Percentiles rank a stretch among this genome's conserved stretches.
These are phyloP conservation scores for Pseudomyrmex dendroicus DNA, from an alignment of 1,140 invertebrate genomes.

Conservation along the genomic window DNA sequence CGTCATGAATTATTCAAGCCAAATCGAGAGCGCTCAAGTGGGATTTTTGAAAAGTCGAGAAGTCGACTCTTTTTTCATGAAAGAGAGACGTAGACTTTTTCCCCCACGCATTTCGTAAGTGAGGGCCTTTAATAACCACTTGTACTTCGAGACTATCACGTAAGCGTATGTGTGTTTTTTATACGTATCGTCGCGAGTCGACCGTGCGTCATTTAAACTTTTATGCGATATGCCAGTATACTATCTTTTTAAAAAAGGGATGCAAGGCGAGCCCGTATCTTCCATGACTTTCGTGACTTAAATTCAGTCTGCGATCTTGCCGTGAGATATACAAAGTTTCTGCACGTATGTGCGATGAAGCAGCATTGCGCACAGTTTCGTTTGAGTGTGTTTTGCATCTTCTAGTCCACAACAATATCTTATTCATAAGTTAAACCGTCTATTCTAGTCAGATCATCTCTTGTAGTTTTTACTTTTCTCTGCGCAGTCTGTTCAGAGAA, in stretches of 20 bases:
- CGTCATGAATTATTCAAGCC: slow-evolving; percentile 22
- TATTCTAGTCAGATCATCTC: slow-evolving; percentile 63
- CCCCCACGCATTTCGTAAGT: slow-evolving; percentile 17
- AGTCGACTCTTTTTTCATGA: slow-evolving; percentile 3
- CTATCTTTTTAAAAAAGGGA: not conserved
- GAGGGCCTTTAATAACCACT: not conserved
- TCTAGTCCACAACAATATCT: slow-evolving; percentile 65
- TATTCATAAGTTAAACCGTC: slow-evolving; percentile 33
- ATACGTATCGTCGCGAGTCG: slow-evolving; percentile 21
- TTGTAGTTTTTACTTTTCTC: slow-evolving; percentile 2
- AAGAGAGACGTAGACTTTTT: not conserved
- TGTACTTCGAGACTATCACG: slow-evolving; percentile 26
- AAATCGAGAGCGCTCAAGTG: slow-evolving; percentile 43
- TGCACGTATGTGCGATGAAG: not conserved
- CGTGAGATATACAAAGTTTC: not conserved
- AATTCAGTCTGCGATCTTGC: slow-evolving; percentile 23
- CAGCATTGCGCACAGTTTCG: not conserved
- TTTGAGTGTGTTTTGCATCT: slow-evolving; percentile 31
- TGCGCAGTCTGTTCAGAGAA: not conserved
- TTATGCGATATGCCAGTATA: slow-evolving; percentile 13
- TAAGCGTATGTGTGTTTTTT: slow-evolving; percentile 22
- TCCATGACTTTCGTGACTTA: slow-evolving; percentile 29
- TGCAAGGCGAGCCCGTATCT: slow-evolving; percentile 34
- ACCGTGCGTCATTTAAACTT: not conserved
- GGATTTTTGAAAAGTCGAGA: slow-evolving; percentile 40